Evolutionary conservation across 1,140 invertebrate species (phyloP).

Genomic region (Reticulitermes speratus): DNA sequence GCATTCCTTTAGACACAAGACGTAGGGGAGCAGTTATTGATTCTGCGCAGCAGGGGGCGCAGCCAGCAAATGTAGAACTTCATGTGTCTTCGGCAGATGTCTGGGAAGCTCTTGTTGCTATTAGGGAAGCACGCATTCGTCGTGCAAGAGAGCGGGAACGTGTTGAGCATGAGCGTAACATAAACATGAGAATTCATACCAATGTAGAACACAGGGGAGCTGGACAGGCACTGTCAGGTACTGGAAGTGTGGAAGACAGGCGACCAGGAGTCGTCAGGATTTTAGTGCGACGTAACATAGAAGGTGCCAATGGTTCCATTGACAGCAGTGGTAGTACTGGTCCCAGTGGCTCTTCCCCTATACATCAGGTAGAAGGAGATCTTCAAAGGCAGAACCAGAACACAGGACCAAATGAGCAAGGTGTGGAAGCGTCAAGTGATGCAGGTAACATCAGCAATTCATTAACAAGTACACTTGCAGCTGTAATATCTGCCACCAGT

Average conservation of each 20-base stretch:
- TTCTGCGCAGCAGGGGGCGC: background rate
- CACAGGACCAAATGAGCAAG: background rate
- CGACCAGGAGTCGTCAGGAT: background rate
- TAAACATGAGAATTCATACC: background rate
- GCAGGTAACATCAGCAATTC: background rate
- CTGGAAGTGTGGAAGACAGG: background rate
- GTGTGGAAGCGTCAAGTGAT: background rate
- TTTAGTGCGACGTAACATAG: background rate
- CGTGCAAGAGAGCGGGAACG: constrained; percentile 50
- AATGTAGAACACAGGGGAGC: background rate
- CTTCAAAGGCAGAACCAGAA: background rate
- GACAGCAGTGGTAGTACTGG: background rate
- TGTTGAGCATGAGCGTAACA: background rate
- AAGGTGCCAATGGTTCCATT: background rate
- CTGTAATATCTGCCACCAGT: background rate
- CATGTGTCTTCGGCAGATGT: constrained; percentile 57
- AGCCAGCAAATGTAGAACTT: constrained; percentile 46
- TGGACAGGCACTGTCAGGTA: background rate
- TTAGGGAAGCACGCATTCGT: constrained; percentile 61
- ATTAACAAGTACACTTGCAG: background rate
- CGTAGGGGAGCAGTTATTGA: constrained; percentile 25
- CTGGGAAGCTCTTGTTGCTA: constrained; percentile 65
- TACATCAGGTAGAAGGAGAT: background rate
- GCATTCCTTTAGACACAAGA: background rate
- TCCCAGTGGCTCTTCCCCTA: background rate